Percentiles rank a stretch among this genome's conserved stretches.
Conservation (phyloP, 2,888 invertebrate species). For the Hemithea aestivaria region DNA sequence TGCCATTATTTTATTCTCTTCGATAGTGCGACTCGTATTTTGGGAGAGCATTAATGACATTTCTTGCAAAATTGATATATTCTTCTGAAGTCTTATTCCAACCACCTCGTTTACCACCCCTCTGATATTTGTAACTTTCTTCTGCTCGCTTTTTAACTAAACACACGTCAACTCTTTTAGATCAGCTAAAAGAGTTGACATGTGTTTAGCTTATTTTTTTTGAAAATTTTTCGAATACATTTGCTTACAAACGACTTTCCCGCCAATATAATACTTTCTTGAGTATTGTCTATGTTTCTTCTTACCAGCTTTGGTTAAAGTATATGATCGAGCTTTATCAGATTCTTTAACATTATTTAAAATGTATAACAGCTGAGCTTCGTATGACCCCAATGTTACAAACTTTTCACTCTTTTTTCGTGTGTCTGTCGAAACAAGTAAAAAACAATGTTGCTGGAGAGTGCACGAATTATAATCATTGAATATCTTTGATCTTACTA, state of each 20-base stretch:
- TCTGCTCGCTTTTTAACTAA: constrained; percentile 4
- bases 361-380: constrained; percentile 19
- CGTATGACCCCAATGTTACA: constrained; percentile 17
- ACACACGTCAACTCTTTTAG: constrained; percentile 4
- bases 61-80: no score
- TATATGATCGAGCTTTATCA: constrained; percentile 6
- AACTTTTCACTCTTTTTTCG: constrained; percentile 18
- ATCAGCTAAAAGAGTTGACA: no score
- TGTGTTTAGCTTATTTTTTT: no score
- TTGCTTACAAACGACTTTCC: no score
- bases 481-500: constrained; percentile 15
- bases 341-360: constrained; percentile 11
- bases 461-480: constrained; percentile 9
- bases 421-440: constrained; percentile 11
- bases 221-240: no score
- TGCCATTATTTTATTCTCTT: no score
- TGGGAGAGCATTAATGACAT: no score
- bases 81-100: no score
- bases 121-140: no score
- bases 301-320: constrained; percentile 2
- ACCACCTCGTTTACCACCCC: no score
- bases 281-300: constrained; percentile 3
- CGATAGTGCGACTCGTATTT: no score
- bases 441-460: constrained; percentile 8
- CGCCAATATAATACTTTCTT: background rate